Base-by-base conservation (phyloP, 2,888 invertebrate species). In the Andrena dorsata region DNA sequence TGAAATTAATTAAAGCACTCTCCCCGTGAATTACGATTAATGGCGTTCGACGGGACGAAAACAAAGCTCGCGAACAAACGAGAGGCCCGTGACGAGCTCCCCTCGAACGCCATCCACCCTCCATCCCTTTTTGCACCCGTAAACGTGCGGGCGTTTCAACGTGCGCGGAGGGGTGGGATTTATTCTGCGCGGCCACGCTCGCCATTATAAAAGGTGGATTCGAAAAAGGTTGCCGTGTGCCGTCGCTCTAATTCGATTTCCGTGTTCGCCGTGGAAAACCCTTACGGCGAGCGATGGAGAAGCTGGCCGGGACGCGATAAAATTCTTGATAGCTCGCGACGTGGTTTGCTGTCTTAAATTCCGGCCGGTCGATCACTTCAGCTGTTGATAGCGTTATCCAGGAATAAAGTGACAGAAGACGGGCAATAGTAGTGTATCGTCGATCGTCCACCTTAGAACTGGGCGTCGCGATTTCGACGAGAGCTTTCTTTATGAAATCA, bases 171-270 rank as follows among this genome's bases (percentile, higher is more conserved):
- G 6, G 1, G 13, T 13, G 13, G 26, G 23, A 2, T 28, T 53
- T 13, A 66, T 51, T 41, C 4, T 5, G n/a, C 58, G n/a, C 16
- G 28, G 30, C 71, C 56, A 41, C n/a, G 30, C 20, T 23, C 51
- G 26, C 69, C 58, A 68, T 81, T 78, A 65, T 65, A 83, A 83
- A 86, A 83, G 56, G 73, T 79, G 77, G 72, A 72, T 76, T 85
- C 32, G 72, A 76, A 49, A 69, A 73, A 70, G 61, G 72, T 61
- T 49, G 30, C 74, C 47, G 74, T 30, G 77, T 68, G 77, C 73
- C 66, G 71, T 69, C 28, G 65, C 76, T 81, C 80, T 88, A 88
- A 88, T 88, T 88, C 88, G 86, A 85, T 88, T 88, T 83, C 76
- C 85, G 85, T 88, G 88, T 88, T 86, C 80, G 30, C 58, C 53